These are phyloP conservation scores for Sciaenops ocellatus DNA, from an alignment of 2,797 vertebrate species.

Conservation along the genomic window DNA sequence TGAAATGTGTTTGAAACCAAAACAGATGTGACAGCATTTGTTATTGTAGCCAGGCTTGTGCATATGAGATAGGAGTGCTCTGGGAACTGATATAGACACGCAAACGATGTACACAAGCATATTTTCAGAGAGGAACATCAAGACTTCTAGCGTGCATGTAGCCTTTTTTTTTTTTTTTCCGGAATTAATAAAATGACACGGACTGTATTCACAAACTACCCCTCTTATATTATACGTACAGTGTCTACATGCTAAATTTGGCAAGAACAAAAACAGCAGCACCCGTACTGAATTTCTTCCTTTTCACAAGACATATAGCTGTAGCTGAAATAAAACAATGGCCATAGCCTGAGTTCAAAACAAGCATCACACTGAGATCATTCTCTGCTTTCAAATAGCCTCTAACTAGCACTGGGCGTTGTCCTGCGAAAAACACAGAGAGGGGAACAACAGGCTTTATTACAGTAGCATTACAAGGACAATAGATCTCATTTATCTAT, in stretches of 20 bases:
- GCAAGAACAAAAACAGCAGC: not conserved
- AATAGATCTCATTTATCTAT: conserved; percentile 59
- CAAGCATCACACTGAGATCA: conserved; percentile 23
- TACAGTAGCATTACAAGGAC: conserved; percentile 33
- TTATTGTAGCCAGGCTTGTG: not conserved
- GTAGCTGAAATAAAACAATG: conserved; percentile 36
- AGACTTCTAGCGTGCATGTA: not conserved
- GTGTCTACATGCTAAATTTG: not conserved
- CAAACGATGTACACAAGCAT: not conserved
- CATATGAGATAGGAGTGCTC: conserved; percentile 1
- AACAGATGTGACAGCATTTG: conserved; percentile 35
- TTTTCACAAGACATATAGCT: conserved; percentile 9
- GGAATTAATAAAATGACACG: not conserved
- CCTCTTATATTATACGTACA: not conserved
- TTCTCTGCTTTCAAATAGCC: conserved; percentile 34
- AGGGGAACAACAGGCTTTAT: conserved; percentile 32
- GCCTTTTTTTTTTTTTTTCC: not conserved
- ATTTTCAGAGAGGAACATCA: not conserved
- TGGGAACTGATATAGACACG: not conserved
- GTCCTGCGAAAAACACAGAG: conserved; percentile 49
- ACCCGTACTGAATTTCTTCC: not conserved
- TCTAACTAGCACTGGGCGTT: conserved; percentile 52
- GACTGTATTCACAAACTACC: not conserved
- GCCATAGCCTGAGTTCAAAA: conserved; percentile 16
- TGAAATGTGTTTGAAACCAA: conserved; percentile 19